Percentiles rank a stretch among this genome's conserved stretches.
These are phyloP conservation scores for Amazona vittata DNA, from an alignment of 2,113 vertebrate species.

Conservation along the genomic window DNA sequence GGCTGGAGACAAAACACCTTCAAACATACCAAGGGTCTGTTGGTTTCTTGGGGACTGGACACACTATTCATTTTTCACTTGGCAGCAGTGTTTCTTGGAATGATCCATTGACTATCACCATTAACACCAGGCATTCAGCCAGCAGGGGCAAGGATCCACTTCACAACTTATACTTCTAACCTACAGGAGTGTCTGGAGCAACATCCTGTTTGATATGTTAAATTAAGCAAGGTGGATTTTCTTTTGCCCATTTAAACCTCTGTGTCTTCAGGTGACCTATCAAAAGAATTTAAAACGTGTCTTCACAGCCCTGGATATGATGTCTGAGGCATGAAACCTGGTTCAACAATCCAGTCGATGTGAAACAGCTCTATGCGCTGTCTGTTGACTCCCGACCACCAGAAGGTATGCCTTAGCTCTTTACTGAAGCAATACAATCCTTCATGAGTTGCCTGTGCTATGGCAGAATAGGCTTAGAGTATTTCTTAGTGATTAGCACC, in stretches of 20 bases:
- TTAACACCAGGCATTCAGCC: background rate
- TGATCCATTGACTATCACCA: accelerated
- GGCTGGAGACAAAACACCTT: background rate
- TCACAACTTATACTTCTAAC: background rate
- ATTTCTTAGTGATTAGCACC: background rate
- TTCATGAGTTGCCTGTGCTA: background rate
- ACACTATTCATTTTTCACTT: background rate
- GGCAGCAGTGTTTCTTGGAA: background rate
- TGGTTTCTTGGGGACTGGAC: background rate
- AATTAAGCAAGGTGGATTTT: background rate
- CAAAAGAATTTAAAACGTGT: accelerated
- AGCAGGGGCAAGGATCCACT: background rate
- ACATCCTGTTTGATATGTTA: background rate
- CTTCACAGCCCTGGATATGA: background rate
- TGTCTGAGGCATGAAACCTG: background rate
- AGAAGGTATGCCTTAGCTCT: background rate
- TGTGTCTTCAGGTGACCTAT: background rate
- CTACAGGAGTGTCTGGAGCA: background rate
- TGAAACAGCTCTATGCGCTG: background rate
- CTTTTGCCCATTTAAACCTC: background rate
- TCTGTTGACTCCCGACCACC: background rate
- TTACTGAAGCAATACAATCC: background rate
- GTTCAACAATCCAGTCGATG: background rate
- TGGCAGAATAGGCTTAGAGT: background rate
- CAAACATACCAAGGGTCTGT: background rate